Conservation (phyloP, 2,113 vertebrate species). For the Camelus dromedarius region DNA sequence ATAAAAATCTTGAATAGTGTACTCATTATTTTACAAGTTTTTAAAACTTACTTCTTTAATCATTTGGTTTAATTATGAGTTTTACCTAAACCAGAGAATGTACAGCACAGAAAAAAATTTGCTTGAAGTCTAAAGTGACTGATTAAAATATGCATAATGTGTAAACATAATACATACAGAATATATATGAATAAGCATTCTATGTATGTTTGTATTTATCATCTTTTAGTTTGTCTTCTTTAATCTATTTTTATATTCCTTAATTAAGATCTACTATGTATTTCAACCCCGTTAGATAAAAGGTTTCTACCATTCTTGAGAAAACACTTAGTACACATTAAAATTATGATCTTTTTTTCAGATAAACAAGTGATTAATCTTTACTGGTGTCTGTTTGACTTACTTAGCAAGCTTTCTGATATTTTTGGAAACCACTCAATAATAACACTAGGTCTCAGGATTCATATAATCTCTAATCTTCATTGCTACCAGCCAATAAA, state of each 20-base stretch:
- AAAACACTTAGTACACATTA: not conserved
- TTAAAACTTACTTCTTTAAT: not conserved
- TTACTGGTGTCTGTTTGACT: not conserved
- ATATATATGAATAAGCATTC: not conserved
- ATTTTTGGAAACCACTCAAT: not conserved
- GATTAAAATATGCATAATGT: not conserved
- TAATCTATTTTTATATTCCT: not conserved
- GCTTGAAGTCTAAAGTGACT: not conserved
- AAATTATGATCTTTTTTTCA: not conserved
- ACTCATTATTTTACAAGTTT: not conserved
- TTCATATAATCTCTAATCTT: not conserved
- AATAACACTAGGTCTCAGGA: not conserved
- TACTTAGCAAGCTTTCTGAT: not conserved
- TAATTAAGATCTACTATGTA: not conserved
- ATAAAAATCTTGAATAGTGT: not conserved
- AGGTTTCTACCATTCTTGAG: not conserved
- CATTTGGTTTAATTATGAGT: not conserved
- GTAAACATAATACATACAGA: not conserved
- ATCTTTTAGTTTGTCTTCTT: not conserved
- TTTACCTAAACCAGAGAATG: not conserved
- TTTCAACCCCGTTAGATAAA: not conserved
- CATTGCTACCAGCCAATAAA: not conserved
- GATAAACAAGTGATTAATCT: not conserved
- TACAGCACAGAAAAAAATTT: not conserved
- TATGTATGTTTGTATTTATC: not conserved